phyloP scores from a whole-genome alignment of 2,888 invertebrate genomes.

The Ellobium chinense region DNA sequence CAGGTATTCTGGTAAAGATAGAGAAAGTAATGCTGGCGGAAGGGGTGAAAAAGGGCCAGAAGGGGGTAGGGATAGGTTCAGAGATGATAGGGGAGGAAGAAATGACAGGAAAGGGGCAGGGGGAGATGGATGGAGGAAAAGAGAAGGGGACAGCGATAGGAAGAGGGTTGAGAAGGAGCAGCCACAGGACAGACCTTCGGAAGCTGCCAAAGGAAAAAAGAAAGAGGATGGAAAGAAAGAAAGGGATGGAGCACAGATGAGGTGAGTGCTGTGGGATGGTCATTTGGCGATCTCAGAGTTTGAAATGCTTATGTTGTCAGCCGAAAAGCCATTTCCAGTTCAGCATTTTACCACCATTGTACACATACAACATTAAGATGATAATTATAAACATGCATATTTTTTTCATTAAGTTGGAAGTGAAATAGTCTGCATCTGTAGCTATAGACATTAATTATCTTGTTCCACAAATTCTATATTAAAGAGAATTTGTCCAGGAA shows the following conservation, averaged over 20 bases:
- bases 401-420: too few relatives aligned
- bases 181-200: neutral
- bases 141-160: constrained; percentile 2
- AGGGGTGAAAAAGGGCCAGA: neutral
- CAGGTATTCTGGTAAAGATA: constrained; percentile 13
- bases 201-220: constrained; percentile 5
- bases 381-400: too few relatives aligned
- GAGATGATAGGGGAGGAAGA: constrained; percentile 33
- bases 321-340: too few relatives aligned
- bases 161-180: constrained; percentile 7
- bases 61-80: constrained; percentile 7
- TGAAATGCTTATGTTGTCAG: too few relatives aligned
- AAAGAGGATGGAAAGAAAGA: constrained; percentile 32
- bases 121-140: constrained; percentile 30
- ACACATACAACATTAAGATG: too few relatives aligned
- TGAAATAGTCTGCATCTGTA: too few relatives aligned
- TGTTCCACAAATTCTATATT: too few relatives aligned
- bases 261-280: neutral
- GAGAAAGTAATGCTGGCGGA: neutral
- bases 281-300: too few relatives aligned
- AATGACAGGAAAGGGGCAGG: constrained; percentile 21
- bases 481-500: too few relatives aligned
- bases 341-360: too few relatives aligned
- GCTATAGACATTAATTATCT: too few relatives aligned
- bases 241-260: neutral